Evolutionary conservation across 2,888 invertebrate genomes (phyloP), one percentile per base, ranked within the genome.

Genomic region (Acanthosepion pharaonis): DNA sequence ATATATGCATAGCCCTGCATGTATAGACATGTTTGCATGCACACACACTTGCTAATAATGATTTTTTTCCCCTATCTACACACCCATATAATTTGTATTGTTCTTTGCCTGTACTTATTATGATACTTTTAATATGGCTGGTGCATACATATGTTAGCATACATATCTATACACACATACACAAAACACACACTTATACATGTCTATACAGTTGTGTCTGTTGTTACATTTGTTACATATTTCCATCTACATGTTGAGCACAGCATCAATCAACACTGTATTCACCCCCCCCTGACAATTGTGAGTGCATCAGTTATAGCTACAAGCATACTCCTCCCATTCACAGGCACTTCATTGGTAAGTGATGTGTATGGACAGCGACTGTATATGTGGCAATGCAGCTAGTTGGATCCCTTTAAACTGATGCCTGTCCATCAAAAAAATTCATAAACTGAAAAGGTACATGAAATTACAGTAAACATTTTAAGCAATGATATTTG

Each of bases 241-340:
- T 78, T 78, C 78, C 78, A 78, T 78, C n/a, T 78, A 0, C 78
- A n/a, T 78, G 78, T 78, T 78, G 15, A 78, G n/a, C 78, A 78
- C n/a, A n/a, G 78, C 78, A 78, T 78, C 78, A n/a, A 78, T 78
- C n/a, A 78, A 78, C 78, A 78, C n/a, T 78, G 59, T 59, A 59
- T 59, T 59, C 59, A 59, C 59, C 20, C 42, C 59, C 20, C 42
- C 59, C 59, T 78, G 78, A 78, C 23, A 4, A 9, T n/a, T n/a
- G n/a, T n/a, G 78, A n/a, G 15, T 78, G 78, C 78, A 78, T 78
- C 78, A 59, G 59, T 59, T 59, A 15, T 78, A 78, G n/a, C 78
- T 78, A 33, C n/a, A 33, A n/a, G 78, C 78, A 15, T 78, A 78
- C n/a, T 11, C 59, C 59, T 33, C n/a, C n/a, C 78, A 78, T n/a